Evolutionary conservation across 2,797 vertebrate species (phyloP).

Genomic region (Notolabrus celidotus): DNA sequence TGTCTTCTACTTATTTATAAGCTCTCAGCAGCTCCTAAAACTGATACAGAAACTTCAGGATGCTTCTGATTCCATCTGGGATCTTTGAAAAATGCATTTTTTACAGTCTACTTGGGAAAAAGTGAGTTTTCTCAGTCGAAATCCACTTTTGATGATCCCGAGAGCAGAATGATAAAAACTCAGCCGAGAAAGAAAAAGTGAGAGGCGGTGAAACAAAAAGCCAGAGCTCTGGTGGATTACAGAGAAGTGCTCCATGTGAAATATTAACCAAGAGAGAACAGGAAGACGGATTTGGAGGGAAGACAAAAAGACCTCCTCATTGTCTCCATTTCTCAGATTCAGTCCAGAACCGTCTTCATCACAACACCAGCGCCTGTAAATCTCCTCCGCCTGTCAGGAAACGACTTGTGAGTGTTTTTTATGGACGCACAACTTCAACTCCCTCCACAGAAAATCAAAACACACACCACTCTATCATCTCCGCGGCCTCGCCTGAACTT

Average conservation of each 20-base stretch:
- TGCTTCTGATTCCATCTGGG: no score
- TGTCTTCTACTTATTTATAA: no score
- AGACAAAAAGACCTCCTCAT: not conserved
- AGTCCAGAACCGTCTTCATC: conserved; percentile 14
- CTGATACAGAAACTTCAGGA: not conserved
- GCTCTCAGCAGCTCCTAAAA: not conserved
- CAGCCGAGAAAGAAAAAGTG: not conserved
- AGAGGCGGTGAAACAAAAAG: not conserved
- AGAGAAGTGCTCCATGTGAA: not conserved
- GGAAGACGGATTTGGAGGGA: not conserved
- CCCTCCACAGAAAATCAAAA: conserved; percentile 9
- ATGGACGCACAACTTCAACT: not conserved
- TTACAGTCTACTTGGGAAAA: no score
- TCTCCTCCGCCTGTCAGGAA: conserved; percentile 17
- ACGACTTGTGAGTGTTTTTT: conserved; percentile 2
- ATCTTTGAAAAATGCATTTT: not conserved
- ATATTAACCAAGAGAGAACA: not conserved
- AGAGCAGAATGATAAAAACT: conserved; percentile 6
- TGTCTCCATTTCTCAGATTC: conserved; percentile 10
- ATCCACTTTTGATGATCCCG: not conserved
- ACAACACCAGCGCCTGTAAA: conserved; percentile 22
- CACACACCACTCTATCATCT: not conserved
- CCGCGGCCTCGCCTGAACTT: not conserved
- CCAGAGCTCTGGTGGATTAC: not conserved
- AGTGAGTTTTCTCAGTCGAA: not conserved